Evolutionary conservation across 2,797 vertebrate genomes (phyloP), one percentile per base, ranked within the genome.

Genomic region (Orientallactaga sibirica): DNA sequence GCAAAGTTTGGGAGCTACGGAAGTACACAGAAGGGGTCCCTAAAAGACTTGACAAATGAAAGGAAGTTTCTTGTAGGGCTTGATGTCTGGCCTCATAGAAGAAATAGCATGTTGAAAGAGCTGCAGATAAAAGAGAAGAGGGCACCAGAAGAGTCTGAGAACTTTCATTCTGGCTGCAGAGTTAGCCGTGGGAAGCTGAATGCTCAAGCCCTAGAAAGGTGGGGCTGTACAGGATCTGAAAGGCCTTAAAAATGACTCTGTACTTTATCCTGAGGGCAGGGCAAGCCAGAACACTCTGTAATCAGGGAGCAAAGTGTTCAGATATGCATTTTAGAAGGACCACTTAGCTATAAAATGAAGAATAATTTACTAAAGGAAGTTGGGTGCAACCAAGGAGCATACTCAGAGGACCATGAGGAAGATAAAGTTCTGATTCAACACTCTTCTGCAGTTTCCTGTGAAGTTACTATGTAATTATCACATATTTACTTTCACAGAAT

Each of bases 401-500:
- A 55, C 27, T 41, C 67, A 37, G 22, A 43, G 55, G 66, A 52
- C 15, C 4, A 33, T 20, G 55, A 58, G 10, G 64, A 83, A 76
- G n/a, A 88, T 43, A 55, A 77, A 71, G 62, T 43, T 33, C 43
- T 48, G 37, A 80, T 24, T 78, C 24, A 71, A 25, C 22, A 48
- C 8, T 43, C 58, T 82, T 90, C 73, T 68, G 66, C 73, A 74
- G 78, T 82, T 52, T 88, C 85, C 41, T 66, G 24, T 61, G 33
- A 24, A 76, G 61, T 89, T 81, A 84, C 74, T 86, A n/a, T 66
- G 48, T 20, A 58, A 68, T n/a, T 73, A 64, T 48, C 73, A 89
- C 29, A 10, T 43, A 79, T 55, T 90, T 75, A 37, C 43, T 92
- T 95, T 88, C 78, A 85, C 67, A 93, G 12, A 71, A 90, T 48